Conservation (phyloP, 2,113 vertebrate genomes). For the Uria lomvia region DNA sequence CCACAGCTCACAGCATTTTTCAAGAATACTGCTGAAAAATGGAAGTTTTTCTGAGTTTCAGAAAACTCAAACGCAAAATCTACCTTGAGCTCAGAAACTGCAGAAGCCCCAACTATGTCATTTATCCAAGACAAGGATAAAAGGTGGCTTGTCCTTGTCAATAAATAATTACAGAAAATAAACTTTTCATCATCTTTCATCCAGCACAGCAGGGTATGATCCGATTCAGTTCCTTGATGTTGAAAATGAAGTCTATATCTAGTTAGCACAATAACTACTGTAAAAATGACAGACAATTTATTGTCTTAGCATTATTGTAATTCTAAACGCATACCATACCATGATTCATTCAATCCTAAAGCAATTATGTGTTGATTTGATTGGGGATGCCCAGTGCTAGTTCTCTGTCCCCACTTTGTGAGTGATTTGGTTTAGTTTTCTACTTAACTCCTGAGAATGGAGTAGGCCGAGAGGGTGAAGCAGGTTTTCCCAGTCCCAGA, state of each 20-base stretch:
- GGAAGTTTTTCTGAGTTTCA: neutral
- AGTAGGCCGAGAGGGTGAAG: neutral
- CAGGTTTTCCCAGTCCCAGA: neutral
- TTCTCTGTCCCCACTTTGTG: neutral
- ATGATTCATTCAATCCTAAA: neutral
- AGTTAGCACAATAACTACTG: neutral
- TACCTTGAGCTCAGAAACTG: neutral
- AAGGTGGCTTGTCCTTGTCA: neutral
- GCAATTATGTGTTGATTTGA: neutral
- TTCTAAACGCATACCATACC: neutral
- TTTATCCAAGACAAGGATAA: neutral
- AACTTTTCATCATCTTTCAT: neutral
- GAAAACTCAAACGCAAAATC: neutral
- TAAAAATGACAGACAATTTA: neutral
- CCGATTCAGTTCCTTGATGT: neutral
- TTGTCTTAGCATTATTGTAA: neutral
- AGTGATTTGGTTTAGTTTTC: neutral
- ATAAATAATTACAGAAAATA: neutral
- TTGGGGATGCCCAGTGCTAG: neutral
- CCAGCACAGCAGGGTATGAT: neutral
- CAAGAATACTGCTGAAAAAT: neutral
- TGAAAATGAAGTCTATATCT: neutral
- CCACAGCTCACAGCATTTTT: neutral
- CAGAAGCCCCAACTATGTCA: neutral
- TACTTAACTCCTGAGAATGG: neutral